Percentiles rank a stretch among this genome's conserved stretches.
Conservation (phyloP, 2,113 vertebrate species). For the Pseudonaja textilis region DNA sequence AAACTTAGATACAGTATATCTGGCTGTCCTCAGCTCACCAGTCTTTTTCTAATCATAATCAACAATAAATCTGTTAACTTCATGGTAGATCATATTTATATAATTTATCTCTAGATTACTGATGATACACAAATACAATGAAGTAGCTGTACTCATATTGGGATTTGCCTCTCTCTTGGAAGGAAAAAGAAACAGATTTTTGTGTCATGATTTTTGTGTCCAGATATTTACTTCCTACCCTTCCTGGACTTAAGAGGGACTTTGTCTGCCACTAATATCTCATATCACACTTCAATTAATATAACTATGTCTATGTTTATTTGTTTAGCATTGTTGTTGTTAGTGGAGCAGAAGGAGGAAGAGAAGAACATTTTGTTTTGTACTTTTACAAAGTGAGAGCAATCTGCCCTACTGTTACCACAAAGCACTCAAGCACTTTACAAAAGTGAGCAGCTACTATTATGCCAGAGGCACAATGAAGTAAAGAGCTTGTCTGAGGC, state of each 20-base stretch:
- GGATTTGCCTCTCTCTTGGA: neutral
- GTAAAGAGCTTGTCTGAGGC: neutral
- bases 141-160: neutral
- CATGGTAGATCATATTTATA: neutral
- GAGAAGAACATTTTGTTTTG: neutral
- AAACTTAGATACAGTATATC: neutral
- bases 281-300: neutral
- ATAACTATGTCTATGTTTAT: neutral
- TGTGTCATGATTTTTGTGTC: no score
- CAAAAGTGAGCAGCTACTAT: neutral
- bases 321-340: neutral
- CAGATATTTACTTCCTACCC: neutral
- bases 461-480: neutral
- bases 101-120: neutral
- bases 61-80: no score
- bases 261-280: neutral
- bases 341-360: neutral
- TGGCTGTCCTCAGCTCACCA: neutral
- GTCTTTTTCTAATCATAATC: neutral
- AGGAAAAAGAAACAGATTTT: neutral
- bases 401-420: neutral
- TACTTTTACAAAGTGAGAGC: neutral
- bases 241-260: neutral
- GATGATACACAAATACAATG: neutral
- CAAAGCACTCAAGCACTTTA: conserved; percentile 1